A percentile compares a stretch with the other conserved stretches of the same genome.
Evolutionary conservation across 2,113 vertebrate species (phyloP).

Genomic region (Etheostoma spectabile): DNA sequence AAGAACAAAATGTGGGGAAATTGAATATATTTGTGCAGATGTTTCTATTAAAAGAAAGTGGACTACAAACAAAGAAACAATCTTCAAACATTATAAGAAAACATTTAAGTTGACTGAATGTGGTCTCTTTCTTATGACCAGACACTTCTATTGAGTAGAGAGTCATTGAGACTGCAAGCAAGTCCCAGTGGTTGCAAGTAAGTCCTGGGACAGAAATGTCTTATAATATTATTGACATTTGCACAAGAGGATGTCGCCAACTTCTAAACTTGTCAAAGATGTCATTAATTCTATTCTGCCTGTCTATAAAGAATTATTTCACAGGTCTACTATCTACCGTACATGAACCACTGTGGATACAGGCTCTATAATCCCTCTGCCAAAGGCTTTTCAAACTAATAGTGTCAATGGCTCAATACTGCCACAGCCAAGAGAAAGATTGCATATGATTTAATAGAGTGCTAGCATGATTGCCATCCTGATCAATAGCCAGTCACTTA

Average conservation of each 20-base stretch:
- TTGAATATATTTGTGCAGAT: too few relatives aligned
- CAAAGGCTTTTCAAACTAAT: conserved; percentile 54
- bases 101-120: neutral
- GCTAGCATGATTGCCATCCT: conserved; percentile 61
- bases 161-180: neutral
- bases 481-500: conserved; percentile 73
- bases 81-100: neutral
- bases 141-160: too few relatives aligned
- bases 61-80: neutral
- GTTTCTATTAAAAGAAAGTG: neutral
- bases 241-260: conserved; percentile 1
- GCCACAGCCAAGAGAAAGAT: conserved; percentile 49
- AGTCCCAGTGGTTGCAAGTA: neutral
- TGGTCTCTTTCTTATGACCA: too few relatives aligned
- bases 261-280: conserved; percentile 17
- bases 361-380: conserved; percentile 47
- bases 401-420: conserved; percentile 63
- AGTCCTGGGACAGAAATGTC: neutral
- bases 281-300: neutral
- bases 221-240: conserved; percentile 9
- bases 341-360: conserved; percentile 28
- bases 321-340: conserved; percentile 19
- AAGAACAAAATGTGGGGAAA: neutral
- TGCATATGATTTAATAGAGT: conserved; percentile 74
- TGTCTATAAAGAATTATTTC: conserved; percentile 5